Evolutionary conservation across 2,797 vertebrate genomes (phyloP).

Genomic region (Oreortyx pictus): DNA sequence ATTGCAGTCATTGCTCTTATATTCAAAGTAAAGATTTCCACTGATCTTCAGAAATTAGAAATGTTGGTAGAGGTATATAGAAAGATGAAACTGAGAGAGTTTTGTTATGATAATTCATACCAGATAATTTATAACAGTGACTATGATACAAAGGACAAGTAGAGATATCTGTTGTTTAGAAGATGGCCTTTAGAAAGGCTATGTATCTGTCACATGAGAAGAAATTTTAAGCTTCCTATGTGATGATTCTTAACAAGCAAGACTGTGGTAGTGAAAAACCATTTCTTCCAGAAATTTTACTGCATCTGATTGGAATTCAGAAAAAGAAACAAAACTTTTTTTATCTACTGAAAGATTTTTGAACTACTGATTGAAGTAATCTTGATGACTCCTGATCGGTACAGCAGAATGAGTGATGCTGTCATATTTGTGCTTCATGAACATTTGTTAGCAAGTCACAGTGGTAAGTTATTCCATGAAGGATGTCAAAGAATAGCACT

Average conservation of each 20-base stretch:
- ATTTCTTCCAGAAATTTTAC: not conserved
- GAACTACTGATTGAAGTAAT: not conserved
- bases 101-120: too few relatives aligned
- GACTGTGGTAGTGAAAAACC: not conserved
- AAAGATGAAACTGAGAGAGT: not conserved
- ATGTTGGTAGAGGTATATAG: fast-evolving
- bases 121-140: not conserved
- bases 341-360: not conserved
- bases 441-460: not conserved
- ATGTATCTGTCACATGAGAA: not conserved
- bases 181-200: not conserved
- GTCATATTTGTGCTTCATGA: not conserved
- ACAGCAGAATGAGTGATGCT: not conserved
- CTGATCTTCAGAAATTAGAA: not conserved
- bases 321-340: not conserved
- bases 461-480: not conserved
- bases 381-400: not conserved
- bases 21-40: not conserved
- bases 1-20: not conserved
- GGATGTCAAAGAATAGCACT: not conserved
- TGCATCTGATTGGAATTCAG: not conserved
- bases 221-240: not conserved
- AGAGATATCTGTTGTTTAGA: not conserved
- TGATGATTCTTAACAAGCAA: fast-evolving
- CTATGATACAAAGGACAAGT: not conserved